A percentile compares a stretch with the other conserved stretches of the same genome.
Evolutionary conservation across 1,140 invertebrate species (phyloP).

Genomic region (Goniozus legneri): DNA sequence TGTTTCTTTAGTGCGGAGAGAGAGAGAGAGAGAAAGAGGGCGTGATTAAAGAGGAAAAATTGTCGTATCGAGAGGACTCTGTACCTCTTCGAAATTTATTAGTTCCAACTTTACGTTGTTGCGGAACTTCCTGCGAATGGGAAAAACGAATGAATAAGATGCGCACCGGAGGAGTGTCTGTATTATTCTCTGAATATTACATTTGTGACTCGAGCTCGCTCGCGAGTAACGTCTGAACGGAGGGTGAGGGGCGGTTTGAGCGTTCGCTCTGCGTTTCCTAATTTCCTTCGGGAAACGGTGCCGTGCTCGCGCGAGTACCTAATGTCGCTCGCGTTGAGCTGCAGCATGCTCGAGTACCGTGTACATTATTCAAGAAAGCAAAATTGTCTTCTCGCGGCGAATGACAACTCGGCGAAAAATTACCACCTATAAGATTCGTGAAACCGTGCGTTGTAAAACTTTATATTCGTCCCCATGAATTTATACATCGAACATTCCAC

Average conservation of each 20-base stretch:
- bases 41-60: constrained; percentile 7
- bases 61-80: no score
- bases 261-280: constrained; percentile 43
- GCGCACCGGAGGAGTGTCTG: constrained; percentile 14
- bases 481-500: no score
- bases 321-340: constrained; percentile 35
- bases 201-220: constrained; percentile 42
- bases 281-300: constrained; percentile 55
- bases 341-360: constrained; percentile 6
- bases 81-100: no score
- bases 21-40: constrained; percentile 7
- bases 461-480: no score
- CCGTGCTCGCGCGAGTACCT: no score
- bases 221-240: background rate
- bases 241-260: constrained; percentile 13
- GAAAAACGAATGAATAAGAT: constrained; percentile 6
- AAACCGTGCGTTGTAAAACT: no score
- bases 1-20: background rate
- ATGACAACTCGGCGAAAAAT: background rate
- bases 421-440: background rate
- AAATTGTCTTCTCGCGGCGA: constrained; percentile 24
- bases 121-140: no score
- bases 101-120: no score
- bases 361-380: constrained; percentile 37
- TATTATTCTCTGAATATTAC: constrained; percentile 53